Evolutionary conservation across 2,888 invertebrate species (phyloP), one percentile per base, ranked within the genome.

Genomic region (Parnassius orleans): DNA sequence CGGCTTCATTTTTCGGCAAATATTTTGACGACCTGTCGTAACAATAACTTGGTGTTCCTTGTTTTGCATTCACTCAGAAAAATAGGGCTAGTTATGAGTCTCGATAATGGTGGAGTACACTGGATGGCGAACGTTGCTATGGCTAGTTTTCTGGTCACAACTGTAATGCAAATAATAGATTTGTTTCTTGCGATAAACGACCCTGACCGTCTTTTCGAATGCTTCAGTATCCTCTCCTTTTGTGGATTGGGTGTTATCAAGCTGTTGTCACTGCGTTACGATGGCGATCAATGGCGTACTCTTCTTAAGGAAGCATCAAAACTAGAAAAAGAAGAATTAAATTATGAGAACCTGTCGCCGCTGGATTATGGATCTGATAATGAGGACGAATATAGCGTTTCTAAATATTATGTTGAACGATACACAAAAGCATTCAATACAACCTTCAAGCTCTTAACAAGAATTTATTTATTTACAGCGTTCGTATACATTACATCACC

Each of bases 171-270:
- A 72, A 24, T 78, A 0, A 73, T 81, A 43, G 77, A 69, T 10
- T 47, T 87, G 2, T 60, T 77, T 47, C 67, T 69, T 43, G 75
- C 77, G 2, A 77, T 65, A 53, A 70, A 74, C n/a, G 77, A 87
- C 52, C 65, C 72, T 0, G 74, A 79, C 11, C 76, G 71, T 33
- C 67, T 85, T 0, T 84, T 87, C 56, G 81, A 84, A 72, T 83
- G 84, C 64, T 80, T 84, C 58, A 86, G 87, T 60, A 71, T 84
- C 0, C 72, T 86, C 1, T 76, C 81, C 0, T 89, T 88, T 65
- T 83, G 81, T 52, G 68, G 72, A 10, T 83, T 89, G 83, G 86
- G 86, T 0, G 66, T 81, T 5, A 61, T 86, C 0, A 89, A 89
- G 68, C 68, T 86, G 0, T 60, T 66, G 19, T 83, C 82, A 7